Evolutionary conservation across 2,797 vertebrate species (phyloP), one percentile per base, ranked within the genome.

Genomic region (Aulostomus chinensis): DNA sequence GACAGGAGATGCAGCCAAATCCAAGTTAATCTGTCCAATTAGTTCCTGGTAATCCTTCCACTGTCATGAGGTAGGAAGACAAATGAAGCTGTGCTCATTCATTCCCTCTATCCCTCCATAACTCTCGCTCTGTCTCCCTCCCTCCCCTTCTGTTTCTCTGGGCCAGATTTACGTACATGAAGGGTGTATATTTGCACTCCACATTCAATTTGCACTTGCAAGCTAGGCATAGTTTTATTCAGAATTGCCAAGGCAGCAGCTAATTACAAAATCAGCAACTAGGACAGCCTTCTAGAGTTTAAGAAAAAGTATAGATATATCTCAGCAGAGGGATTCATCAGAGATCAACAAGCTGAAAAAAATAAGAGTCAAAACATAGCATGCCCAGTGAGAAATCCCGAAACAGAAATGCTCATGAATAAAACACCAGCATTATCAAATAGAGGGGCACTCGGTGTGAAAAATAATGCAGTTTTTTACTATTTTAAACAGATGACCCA

Each of bases 1-100:
- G 72, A 74, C 68, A 70, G 70, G 74, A 79, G 67, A 72, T 78
- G 81, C 55, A 43, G 67, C 73, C 67, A 80, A 86, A 86, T 78
- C 76, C 79, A 64, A 72, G 78, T 78, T 88, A 87, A 87, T 88
- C 82, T 83, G 70, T 78, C 78, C 85, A 87, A 86, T 88, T 88
- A 86, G 80, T 84, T 81, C 70, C 64, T 56, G 51, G 59, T 87
- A 86, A 88, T 86, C 82, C 86, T 47, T 60, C 66, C 56, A 73
- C 80, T 84, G 80, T 80, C 80, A 81, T 36, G 62, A 73, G 79
- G 49, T 82, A 70, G 79, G 43, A 83, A 68, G 76, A 83, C 73
- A 67, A 78, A 80, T 68, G 72, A 80, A 74, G 78, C 78, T 43
- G 32, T 4, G 11, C 33, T 60, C 55, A 49, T 65, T 74, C 52